Conservation (phyloP, 53 echinoderm and acorn worm species). For the Hippasteria phrygiana region DNA sequence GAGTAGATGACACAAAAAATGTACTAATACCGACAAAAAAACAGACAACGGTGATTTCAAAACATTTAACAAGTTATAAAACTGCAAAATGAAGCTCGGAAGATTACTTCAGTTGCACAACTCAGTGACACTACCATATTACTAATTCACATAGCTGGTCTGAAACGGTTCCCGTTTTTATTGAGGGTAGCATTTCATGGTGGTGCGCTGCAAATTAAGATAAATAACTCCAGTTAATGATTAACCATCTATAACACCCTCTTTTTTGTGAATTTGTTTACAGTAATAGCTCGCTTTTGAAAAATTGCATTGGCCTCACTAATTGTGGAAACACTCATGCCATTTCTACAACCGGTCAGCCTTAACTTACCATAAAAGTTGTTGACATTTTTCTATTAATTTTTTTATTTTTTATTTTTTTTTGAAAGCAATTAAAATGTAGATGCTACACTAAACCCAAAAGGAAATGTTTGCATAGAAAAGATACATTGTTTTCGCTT, state of each 20-base stretch:
- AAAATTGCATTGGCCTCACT: slow-evolving; percentile 36
- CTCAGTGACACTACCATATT: slow-evolving; percentile 27
- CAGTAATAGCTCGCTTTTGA: slow-evolving; percentile 34
- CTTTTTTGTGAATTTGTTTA: slow-evolving; percentile 14
- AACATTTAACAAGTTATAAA: neutral
- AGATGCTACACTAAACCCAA: neutral
- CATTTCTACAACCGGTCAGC: neutral
- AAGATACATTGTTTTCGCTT: neutral
- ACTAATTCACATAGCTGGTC: slow-evolving; percentile 43
- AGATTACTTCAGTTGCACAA: slow-evolving; percentile 16
- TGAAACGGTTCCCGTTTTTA: neutral
- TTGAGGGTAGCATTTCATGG: neutral
- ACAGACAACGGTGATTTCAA: neutral
- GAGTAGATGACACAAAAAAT: too few relatives aligned
- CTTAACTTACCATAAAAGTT: too few relatives aligned
- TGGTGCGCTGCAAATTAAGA: slow-evolving; percentile 37
- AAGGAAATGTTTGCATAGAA: too few relatives aligned
- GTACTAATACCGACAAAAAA: too few relatives aligned
- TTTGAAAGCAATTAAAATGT: neutral
- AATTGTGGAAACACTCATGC: slow-evolving; percentile 7
- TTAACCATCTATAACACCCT: slow-evolving; percentile 56
- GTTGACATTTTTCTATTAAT: too few relatives aligned
- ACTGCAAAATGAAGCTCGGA: neutral
- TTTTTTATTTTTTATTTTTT: slow-evolving; percentile 12
- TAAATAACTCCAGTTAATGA: slow-evolving; percentile 50